A percentile compares a stretch with the other conserved stretches of the same genome.
Evolutionary conservation across 1,140 invertebrate genomes (phyloP).

Genomic region (Neodiprion virginianus): DNA sequence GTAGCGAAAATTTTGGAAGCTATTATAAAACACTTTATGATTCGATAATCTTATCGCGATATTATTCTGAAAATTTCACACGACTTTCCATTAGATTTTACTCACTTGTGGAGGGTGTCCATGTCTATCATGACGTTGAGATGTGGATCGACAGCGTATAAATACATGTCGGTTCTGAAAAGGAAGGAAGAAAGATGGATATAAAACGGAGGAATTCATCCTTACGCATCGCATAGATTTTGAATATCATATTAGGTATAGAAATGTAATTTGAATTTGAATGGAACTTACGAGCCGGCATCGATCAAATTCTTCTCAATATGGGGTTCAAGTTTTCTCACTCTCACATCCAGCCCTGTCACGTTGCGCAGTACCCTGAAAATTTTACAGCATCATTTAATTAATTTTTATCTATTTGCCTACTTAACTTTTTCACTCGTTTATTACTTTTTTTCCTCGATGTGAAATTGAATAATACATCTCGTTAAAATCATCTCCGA

Average conservation of each 20-base stretch:
- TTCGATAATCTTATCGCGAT: too few relatives aligned
- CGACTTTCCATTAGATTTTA: constrained; percentile 27
- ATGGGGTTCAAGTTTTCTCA: constrained; percentile 80
- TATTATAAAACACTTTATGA: too few relatives aligned
- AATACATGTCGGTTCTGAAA: constrained; percentile 82
- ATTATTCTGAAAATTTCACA: too few relatives aligned
- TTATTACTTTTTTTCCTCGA: too few relatives aligned
- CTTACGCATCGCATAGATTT: constrained; percentile 2
- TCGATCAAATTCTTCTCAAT: constrained; percentile 66
- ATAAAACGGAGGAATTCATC: constrained; percentile 15
- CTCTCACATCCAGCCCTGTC: constrained; percentile 78
- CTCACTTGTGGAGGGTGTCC: constrained; percentile 77
- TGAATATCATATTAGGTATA: constrained; percentile 13
- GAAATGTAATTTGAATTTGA: background rate
- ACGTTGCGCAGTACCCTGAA: constrained; percentile 70
- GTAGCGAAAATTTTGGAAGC: too few relatives aligned
- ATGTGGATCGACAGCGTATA: constrained; percentile 82
- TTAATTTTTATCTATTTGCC: too few relatives aligned
- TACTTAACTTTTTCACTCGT: too few relatives aligned
- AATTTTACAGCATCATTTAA: background rate
- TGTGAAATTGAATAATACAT: too few relatives aligned
- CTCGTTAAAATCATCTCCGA: too few relatives aligned
- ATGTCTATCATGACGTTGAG: constrained; percentile 83
- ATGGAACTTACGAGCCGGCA: constrained; percentile 70
- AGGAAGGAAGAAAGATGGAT: constrained; percentile 24